Base-by-base conservation (phyloP, 2,797 vertebrate genomes). In the Sylvia borin region DNA sequence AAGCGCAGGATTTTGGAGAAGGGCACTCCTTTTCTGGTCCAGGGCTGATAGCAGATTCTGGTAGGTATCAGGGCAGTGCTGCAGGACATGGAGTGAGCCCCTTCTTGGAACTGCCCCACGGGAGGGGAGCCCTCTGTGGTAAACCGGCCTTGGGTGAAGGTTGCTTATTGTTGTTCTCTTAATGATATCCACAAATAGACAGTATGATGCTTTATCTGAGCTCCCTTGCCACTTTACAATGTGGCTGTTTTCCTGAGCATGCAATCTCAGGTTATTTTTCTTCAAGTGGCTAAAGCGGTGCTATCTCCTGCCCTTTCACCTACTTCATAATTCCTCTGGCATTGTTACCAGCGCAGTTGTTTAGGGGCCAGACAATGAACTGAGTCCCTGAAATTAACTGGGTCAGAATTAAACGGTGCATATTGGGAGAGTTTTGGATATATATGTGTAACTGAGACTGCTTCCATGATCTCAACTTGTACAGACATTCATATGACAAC, bases 61-160 rank as follows among this genome's bases (percentile, higher is more conserved):
- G 73, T 36, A n/a, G 7, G 5, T 16, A 3, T 3, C 0, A 0
- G 45, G 38, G 47, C 1, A 1, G 19, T 1, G 4, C 51, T 66
- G 53, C 43, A 21, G 55, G 38, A 50, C 0, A 14, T 14, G 61
- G 61, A 75, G 16, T 2, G 6, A 88, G 43, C 40, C 25, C 26
- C 57, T 84, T 53, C 85, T 67, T 57, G 81, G 77, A 81, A 75
- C 29, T 13, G 68, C 45, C 32, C 70, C 5, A 1, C 18, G 3
- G 17, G 48, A 74, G 20, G 8, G 36, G 40, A 80, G 53, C 32
- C 2, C 0, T 48, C 36, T 2, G 2, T 16, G n/a, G 22, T 73
- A 51, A 79, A 58, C 24, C 31, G 40, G 36, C 36, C 45, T 51
- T 60, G 76, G 68, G 57, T 32, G 45, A 57, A 80, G 60, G 26